Evolutionary conservation across 2,797 vertebrate genomes (phyloP).

Genomic region (Melopsittacus undulatus): DNA sequence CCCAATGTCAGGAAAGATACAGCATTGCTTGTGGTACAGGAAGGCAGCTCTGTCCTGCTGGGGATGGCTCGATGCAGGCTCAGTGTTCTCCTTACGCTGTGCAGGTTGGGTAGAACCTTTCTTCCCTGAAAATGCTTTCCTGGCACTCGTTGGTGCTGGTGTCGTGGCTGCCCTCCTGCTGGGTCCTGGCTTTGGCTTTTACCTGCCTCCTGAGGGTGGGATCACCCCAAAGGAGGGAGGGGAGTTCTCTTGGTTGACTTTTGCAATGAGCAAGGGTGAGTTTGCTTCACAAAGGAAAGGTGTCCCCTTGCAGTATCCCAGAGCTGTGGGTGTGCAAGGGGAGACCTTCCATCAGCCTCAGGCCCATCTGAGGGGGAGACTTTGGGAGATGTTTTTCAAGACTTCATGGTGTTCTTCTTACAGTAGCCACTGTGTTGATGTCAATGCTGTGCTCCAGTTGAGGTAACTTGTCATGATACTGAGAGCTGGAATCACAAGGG

Average conservation of each 20-base stretch:
- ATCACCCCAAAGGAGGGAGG: not conserved
- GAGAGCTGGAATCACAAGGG: not conserved
- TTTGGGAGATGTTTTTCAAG: not conserved
- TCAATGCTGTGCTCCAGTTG: rapidly evolving
- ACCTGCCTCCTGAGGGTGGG: not conserved
- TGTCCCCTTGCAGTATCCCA: not conserved
- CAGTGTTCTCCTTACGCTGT: not conserved
- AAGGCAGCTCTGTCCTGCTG: not conserved
- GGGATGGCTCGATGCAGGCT: not conserved
- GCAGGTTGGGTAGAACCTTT: not conserved
- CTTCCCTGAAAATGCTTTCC: not conserved
- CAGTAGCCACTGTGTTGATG: no score
- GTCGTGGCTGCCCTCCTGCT: rapidly evolving
- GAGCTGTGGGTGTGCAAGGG: rapidly evolving
- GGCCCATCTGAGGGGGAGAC: not conserved
- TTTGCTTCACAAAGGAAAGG: no score
- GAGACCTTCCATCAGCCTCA: not conserved
- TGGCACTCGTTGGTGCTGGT: not conserved
- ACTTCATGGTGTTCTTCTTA: not conserved
- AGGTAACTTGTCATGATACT: not conserved
- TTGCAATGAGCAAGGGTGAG: no score
- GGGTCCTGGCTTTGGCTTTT: not conserved
- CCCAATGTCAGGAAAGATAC: rapidly evolving
- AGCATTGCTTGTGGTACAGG: not conserved
- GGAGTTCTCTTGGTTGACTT: not conserved